A percentile compares a stretch with the other conserved stretches of the same genome.
Conservation (phyloP, 2,797 vertebrate species). For the Ceryle rudis region DNA sequence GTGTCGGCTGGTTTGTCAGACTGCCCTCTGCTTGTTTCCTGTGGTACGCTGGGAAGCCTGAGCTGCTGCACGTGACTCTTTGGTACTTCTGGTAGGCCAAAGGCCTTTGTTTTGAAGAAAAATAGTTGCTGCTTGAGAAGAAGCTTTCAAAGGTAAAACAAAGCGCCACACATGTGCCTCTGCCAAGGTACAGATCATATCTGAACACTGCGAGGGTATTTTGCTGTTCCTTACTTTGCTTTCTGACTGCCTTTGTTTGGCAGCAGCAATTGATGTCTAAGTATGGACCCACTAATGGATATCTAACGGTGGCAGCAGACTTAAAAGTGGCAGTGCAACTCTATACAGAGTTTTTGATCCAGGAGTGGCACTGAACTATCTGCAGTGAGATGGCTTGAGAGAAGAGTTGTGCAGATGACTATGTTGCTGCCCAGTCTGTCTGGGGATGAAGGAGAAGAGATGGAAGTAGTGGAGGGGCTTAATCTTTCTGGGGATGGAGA, state of each 20-base stretch:
- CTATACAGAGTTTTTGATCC: neutral
- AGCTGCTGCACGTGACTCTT: accelerated
- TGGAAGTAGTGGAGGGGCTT: neutral
- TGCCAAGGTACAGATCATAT: neutral
- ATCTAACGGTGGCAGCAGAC: neutral
- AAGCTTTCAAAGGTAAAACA: neutral
- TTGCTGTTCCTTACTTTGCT: neutral
- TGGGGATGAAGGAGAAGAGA: neutral
- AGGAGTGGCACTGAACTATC: neutral
- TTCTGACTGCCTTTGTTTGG: neutral
- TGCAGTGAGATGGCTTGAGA: neutral
- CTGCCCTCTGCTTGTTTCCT: neutral
- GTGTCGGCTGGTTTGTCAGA: neutral
- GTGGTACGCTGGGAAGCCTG: neutral
- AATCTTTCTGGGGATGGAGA: neutral
- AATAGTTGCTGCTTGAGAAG: neutral
- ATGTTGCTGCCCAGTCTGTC: neutral
- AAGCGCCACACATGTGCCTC: neutral
- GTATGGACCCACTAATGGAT: neutral
- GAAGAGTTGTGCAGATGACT: neutral
- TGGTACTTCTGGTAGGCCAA: neutral
- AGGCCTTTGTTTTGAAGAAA: neutral
- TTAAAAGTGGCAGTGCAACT: neutral
- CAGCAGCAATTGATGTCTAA: neutral
- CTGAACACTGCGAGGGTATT: neutral